These are phyloP conservation scores for Diadophis punctatus DNA, from an alignment of 2,113 vertebrate species.

Conservation along the genomic window DNA sequence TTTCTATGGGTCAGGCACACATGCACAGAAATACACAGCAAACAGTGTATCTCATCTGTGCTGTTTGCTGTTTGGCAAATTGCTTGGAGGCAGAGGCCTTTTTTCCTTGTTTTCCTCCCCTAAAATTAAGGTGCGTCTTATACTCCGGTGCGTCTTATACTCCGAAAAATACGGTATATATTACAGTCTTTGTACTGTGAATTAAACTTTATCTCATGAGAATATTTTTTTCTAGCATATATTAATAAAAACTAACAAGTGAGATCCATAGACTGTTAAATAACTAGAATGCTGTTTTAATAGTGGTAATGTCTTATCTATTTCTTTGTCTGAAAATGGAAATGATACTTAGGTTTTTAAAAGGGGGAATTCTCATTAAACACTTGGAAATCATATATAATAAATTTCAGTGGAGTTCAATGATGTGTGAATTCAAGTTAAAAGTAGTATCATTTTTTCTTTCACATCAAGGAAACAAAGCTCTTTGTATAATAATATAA, in stretches of 20 bases:
- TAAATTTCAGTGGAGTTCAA: neutral
- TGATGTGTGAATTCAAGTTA: neutral
- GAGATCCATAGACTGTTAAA: neutral
- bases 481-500: slow-evolving; percentile 21
- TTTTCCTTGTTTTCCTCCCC: no score
- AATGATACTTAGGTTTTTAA: neutral
- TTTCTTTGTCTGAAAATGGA: neutral
- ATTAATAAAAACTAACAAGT: neutral
- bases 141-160: no score
- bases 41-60: no score
- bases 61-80: no score
- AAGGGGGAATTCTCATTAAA: neutral
- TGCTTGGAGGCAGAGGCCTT: no score
- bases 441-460: slow-evolving; percentile 25
- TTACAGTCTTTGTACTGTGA: neutral
- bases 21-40: no score
- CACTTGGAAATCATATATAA: neutral
- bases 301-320: neutral
- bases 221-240: neutral
- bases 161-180: no score
- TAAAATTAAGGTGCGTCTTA: no score
- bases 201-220: neutral
- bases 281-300: neutral
- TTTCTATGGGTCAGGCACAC: no score
- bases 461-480: slow-evolving; percentile 9